Conservation (phyloP, 2,797 vertebrate species). For the Aulostomus chinensis region DNA sequence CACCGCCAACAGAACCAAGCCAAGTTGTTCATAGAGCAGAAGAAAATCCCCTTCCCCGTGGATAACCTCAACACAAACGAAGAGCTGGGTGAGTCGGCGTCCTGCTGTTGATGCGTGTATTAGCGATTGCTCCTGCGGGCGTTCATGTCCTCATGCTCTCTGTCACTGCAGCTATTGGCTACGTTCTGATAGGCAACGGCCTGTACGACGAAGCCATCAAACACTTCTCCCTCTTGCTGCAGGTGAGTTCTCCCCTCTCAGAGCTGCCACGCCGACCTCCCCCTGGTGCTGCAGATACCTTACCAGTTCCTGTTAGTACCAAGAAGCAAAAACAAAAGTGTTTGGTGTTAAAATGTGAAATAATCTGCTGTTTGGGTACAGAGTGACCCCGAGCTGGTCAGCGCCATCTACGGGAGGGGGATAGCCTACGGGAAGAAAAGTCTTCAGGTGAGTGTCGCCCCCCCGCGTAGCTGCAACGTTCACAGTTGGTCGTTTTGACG, state of each 20-base stretch:
- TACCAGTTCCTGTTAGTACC: too few species aligned
- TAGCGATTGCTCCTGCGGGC: background rate
- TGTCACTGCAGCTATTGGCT: conserved; percentile 88
- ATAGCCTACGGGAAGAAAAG: conserved; percentile 98
- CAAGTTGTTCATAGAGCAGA: conserved; percentile 92
- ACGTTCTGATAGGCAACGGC: conserved; percentile 92
- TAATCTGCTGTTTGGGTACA: conserved; percentile 47
- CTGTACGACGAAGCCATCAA: conserved; percentile 96
- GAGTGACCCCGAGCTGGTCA: conserved; percentile 94
- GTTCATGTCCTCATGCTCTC: background rate
- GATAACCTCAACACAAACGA: conserved; percentile 91
- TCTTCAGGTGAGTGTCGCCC: conserved; percentile 85
- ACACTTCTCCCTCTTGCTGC: conserved; percentile 95
- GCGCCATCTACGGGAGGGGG: conserved; percentile 96
- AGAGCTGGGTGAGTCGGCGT: conserved; percentile 86
- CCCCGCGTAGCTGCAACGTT: too few species aligned
- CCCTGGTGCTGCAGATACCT: too few species aligned
- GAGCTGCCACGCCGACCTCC: too few species aligned
- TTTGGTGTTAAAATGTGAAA: too few species aligned
- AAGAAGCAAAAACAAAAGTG: too few species aligned
- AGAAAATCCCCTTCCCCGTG: conserved; percentile 92
- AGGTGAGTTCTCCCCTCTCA: conserved; percentile 90
- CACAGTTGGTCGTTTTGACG: too few species aligned
- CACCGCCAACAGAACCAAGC: conserved; percentile 88
- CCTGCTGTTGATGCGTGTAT: too few species aligned